Evolutionary conservation across 2,797 vertebrate genomes (phyloP).

Genomic region (Acridotheres tristis): DNA sequence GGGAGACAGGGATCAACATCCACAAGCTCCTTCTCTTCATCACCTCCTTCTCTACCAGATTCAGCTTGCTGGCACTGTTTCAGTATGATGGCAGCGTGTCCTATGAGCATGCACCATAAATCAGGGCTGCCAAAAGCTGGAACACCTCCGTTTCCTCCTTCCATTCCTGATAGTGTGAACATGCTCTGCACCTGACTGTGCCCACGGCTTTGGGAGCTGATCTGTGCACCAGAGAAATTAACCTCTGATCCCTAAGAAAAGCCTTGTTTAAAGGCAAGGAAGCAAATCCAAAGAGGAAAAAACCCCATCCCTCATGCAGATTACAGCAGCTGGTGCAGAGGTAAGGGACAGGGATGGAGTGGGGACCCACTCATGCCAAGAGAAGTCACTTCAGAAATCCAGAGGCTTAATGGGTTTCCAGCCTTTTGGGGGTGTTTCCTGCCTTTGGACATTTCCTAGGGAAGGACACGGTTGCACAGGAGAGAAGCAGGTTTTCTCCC

Average conservation of each 20-base stretch:
- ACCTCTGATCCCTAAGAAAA: background rate
- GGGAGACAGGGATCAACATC: background rate
- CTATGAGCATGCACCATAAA: background rate
- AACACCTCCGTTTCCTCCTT: background rate
- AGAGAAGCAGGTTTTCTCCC: background rate
- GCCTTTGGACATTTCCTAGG: background rate
- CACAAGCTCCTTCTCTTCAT: background rate
- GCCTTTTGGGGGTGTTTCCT: background rate
- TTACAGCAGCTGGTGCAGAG: background rate
- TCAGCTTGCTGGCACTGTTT: background rate
- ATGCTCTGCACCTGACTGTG: background rate
- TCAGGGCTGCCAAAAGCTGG: background rate
- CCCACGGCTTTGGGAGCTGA: background rate
- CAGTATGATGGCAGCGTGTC: background rate
- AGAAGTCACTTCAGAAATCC: background rate
- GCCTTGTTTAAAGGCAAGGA: background rate
- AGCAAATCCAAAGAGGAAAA: background rate
- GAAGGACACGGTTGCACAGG: background rate
- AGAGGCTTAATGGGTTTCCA: background rate
- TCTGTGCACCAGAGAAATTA: background rate
- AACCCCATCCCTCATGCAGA: fast-evolving
- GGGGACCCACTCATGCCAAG: background rate
- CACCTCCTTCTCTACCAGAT: background rate
- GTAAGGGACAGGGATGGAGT: background rate
- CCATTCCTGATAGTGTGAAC: background rate